A percentile compares a stretch with the other conserved stretches of the same genome.
phyloP scores from a whole-genome alignment of 2,797 vertebrate species.

The Oryzias sinensis region DNA sequence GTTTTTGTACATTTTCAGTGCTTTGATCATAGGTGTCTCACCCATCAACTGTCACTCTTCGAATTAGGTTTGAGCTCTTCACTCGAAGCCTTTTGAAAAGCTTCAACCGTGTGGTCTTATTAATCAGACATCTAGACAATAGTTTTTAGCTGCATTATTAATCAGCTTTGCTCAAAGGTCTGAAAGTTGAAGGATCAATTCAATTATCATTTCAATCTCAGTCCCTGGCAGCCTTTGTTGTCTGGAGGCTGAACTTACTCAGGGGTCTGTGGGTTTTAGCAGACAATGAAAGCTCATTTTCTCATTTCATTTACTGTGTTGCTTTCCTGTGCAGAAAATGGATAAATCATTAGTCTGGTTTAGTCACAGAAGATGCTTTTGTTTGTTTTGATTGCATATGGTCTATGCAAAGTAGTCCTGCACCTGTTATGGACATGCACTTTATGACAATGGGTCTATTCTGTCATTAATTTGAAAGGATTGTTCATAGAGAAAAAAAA shows the following conservation, averaged over 20 bases:
- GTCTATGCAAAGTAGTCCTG: slow-evolving; percentile 63
- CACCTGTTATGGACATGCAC: slow-evolving; percentile 52
- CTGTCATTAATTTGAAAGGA: slow-evolving; percentile 67
- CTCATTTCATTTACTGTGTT: slow-evolving; percentile 32
- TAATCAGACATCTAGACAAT: slow-evolving; percentile 6
- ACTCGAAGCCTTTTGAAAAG: too few relatives aligned
- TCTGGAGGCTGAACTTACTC: slow-evolving; percentile 20
- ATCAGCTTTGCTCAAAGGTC: slow-evolving; percentile 33
- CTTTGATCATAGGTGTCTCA: too few relatives aligned
- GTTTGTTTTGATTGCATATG: slow-evolving; percentile 54
- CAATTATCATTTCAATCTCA: slow-evolving; percentile 57
- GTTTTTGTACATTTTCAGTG: too few relatives aligned
- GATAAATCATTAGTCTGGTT: slow-evolving; percentile 68
- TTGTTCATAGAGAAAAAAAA: slow-evolving; percentile 68
- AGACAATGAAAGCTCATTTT: slow-evolving; percentile 62
- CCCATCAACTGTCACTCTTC: too few relatives aligned
- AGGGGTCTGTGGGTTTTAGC: slow-evolving; percentile 33
- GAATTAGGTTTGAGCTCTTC: too few relatives aligned
- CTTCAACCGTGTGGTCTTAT: neutral
- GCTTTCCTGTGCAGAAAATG: slow-evolving; percentile 51
- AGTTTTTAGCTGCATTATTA: slow-evolving; percentile 29
- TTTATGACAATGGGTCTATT: slow-evolving; percentile 49
- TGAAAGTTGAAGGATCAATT: slow-evolving; percentile 36
- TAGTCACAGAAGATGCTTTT: slow-evolving; percentile 64
- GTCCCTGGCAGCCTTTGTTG: slow-evolving; percentile 32